Conservation (phyloP, 64 coral and sea anemone species). For the Dendrophyllia cribrosa region DNA sequence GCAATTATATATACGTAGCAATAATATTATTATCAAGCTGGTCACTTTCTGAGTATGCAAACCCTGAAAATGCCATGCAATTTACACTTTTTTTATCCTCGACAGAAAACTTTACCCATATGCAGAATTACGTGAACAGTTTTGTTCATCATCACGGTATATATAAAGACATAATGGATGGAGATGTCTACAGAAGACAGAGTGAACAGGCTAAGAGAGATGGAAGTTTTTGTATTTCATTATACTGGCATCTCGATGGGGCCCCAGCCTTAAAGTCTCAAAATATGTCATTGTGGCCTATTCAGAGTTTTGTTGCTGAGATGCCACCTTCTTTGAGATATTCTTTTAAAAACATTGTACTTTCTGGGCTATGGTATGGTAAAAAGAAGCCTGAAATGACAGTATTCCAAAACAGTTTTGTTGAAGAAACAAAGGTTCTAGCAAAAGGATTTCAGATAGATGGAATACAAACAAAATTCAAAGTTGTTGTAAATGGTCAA, state of each 20-base stretch:
- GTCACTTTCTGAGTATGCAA: no score
- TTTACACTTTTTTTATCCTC: no score
- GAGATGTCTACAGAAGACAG: no score
- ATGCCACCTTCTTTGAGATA: slow-evolving; percentile 68
- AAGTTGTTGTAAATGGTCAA: slow-evolving; percentile 42
- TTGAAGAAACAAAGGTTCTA: slow-evolving; percentile 36
- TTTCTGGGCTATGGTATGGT: slow-evolving; percentile 32
- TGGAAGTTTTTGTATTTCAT: no score
- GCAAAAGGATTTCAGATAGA: slow-evolving; percentile 2
- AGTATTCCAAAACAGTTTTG: slow-evolving; percentile 69
- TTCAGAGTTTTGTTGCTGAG: slow-evolving; percentile 83
- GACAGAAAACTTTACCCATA: no score
- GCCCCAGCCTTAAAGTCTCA: slow-evolving; percentile 77
- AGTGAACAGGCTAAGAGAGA: no score
- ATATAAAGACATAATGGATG: no score
- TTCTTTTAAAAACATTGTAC: slow-evolving; percentile 76
- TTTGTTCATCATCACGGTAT: no score
- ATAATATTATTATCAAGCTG: no score
- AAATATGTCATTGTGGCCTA: slow-evolving; percentile 75
- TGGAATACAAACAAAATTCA: slow-evolving; percentile 40
- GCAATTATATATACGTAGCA: no score
- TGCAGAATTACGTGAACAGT: no score
- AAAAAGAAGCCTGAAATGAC: slow-evolving; percentile 71
- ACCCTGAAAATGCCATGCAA: no score
- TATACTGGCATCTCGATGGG: slow-evolving; percentile 66